Evolutionary conservation across 2,888 invertebrate species (phyloP), one percentile per base, ranked within the genome.

Genomic region (Alloscopus bannaensis): DNA sequence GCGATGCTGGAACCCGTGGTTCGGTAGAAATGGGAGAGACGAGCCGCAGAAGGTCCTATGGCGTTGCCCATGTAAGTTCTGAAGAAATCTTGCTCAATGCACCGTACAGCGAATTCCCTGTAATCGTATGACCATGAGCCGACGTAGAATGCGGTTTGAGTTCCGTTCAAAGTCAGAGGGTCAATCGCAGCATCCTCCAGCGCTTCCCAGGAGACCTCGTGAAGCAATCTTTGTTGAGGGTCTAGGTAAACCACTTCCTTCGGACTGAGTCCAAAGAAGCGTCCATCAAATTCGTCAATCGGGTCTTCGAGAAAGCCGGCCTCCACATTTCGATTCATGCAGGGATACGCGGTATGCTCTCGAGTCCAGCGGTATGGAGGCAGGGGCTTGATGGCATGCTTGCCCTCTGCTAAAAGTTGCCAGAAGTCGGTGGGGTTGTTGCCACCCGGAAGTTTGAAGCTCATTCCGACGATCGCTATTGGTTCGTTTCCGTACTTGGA

Each of bases 391-490:
- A 73, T 68, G 8, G 47, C 68, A 8, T 73, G 62, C 26, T 16
- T 24, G n/a, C 73, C 73, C 4, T 73, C 40, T 1, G 26, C 20
- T n/a, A 80, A 16, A 1, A 79, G 28, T 13, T 72, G 16, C 80
- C 80, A 80, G 31, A 73, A 80, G 55, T 80, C 80, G 0, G 40
- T 50, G 22, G 36, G 3, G 16, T 31, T 62, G 62, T 73, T 73
- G 3, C 60, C 36, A n/a, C 69, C 68, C n/a, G 80, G 80, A 20
- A 73, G 31, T 24, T 69, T 50, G 29, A 66, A 80, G 26, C 62
- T 42, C 69, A 80, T 62, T 24, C 80, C 80, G 6, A 80, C 28
- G 16, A 80, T 62, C 2, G 80, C 80, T 18, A 80, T 73, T 16
- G 73, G 73, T 20, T 72, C 72, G 1, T 36, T 55, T 52, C 42